Conservation (phyloP, 2,113 vertebrate genomes). For the Saguinus imperator region DNA sequence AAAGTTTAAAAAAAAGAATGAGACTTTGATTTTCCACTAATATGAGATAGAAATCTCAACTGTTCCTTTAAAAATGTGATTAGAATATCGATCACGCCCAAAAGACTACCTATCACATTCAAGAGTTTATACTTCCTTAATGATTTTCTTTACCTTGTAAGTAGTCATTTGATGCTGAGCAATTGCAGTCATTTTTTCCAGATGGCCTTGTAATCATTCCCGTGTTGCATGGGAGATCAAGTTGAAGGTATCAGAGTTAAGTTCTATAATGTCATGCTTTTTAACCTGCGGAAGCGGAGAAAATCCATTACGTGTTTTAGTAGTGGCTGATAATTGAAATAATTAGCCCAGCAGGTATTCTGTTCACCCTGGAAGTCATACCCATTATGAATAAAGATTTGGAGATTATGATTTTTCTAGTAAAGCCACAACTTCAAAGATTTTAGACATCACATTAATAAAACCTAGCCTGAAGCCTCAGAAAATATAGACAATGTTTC, state of each 20-base stretch:
- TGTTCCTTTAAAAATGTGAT: too few relatives aligned
- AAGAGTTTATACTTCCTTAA: slow-evolving; percentile 68
- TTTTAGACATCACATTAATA: too few relatives aligned
- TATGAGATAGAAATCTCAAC: too few relatives aligned
- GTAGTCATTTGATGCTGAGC: slow-evolving; percentile 89
- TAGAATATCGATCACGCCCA: too few relatives aligned
- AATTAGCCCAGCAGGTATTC: too few relatives aligned
- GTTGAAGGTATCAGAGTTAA: slow-evolving; percentile 91
- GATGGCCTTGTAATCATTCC: slow-evolving; percentile 90
- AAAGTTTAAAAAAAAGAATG: too few relatives aligned
- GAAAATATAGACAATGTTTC: slow-evolving; percentile 95
- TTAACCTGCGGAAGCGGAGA: slow-evolving; percentile 93
- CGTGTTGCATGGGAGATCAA: slow-evolving; percentile 94
- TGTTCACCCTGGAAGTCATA: too few relatives aligned
- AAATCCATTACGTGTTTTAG: slow-evolving; percentile 96
- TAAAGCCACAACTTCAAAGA: too few relatives aligned
- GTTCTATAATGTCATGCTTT: slow-evolving; percentile 89
- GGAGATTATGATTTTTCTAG: too few relatives aligned
- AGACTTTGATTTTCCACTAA: too few relatives aligned
- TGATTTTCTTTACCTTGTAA: slow-evolving; percentile 89
- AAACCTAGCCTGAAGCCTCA: slow-evolving; percentile 93
- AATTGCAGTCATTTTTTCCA: slow-evolving; percentile 90
- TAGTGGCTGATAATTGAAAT: slow-evolving; percentile 94
- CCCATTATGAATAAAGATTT: too few relatives aligned
- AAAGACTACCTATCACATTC: too few relatives aligned